Base-by-base conservation (phyloP, 2,888 invertebrate species). In the Marasmarcha lunaedactyla region DNA sequence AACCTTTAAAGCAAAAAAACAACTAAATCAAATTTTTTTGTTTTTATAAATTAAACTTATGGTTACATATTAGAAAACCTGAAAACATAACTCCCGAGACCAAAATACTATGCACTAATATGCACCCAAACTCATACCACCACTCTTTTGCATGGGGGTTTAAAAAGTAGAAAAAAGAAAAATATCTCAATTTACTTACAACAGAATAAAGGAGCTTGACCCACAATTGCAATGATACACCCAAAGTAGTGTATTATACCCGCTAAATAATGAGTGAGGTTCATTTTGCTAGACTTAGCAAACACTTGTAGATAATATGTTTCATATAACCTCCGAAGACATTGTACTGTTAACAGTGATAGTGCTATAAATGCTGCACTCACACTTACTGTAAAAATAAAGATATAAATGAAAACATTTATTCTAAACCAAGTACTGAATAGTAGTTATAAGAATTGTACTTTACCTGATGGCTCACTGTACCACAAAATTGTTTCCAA, bases 201-300 rank as follows among this genome's bases (percentile, higher is more conserved):
- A 54, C 86, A 85, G 71, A 93, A 92, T 44, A 89, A 84, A 10
- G 90, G 87, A 1, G 91, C 89, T 61, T 93, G 91, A 15, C 88
- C 86, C 26, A 93, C 59, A 30, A 91, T 76, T 3, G 89, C 88
- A 0, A 89, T 54, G 27, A 90, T 67, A 12, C 87, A 83, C 2
- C 89, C 91, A 48, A 90, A 86, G 61, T 97, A 97, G 73, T 95
- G 94, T 1, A 87, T 53, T 49, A 88, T 87, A 0, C 95, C 96
- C 4, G 91, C 76, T 0, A 90, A 40, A 57, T 96, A 97, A 63
- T 94, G 93, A 0, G 85, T 69, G 0, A 95, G 46, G 64, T 94
- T 93, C 60, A 97, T 95, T 63, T 87, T 90, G 40, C 89, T 88
- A 38, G 89, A 84, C 47, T 84, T 85, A 0, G 94, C 93, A 63